phyloP scores from a whole-genome alignment of 1,140 invertebrate species.

The Megathymus violae region DNA sequence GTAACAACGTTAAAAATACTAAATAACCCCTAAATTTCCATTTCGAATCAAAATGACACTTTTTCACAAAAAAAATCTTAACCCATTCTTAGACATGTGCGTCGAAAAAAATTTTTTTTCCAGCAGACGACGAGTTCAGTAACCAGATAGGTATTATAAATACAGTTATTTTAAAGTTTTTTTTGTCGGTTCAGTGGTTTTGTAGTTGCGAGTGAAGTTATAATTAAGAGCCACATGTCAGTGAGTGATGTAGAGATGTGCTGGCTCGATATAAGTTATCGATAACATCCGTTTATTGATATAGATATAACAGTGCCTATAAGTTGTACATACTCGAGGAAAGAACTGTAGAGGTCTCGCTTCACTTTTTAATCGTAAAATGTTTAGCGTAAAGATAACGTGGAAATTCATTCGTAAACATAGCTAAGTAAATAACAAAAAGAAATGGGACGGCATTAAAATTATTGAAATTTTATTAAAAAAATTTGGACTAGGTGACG shows the following conservation, averaged over 20 bases:
- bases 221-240: slow-evolving; percentile 81
- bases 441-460: too few relatives aligned
- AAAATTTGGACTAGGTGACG: too few relatives aligned
- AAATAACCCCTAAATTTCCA: slow-evolving; percentile 79
- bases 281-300: slow-evolving; percentile 42
- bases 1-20: slow-evolving; percentile 64
- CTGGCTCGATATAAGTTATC: slow-evolving; percentile 12
- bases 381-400: too few relatives aligned
- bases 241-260: slow-evolving; percentile 47
- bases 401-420: too few relatives aligned
- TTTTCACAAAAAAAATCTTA: slow-evolving; percentile 70
- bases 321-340: too few relatives aligned
- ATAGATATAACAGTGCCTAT: too few relatives aligned
- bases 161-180: slow-evolving; percentile 77
- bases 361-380: too few relatives aligned
- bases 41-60: slow-evolving; percentile 79
- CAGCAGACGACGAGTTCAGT: slow-evolving; percentile 69
- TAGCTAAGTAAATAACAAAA: too few relatives aligned
- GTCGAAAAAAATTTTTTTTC: slow-evolving; percentile 59
- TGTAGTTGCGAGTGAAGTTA: slow-evolving; percentile 72
- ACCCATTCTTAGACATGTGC: slow-evolving; percentile 80
- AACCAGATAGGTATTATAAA: slow-evolving; percentile 80
- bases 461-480: too few relatives aligned
- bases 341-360: too few relatives aligned
- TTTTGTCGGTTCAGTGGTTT: slow-evolving; percentile 78